Percentiles rank a stretch among this genome's conserved stretches.
These are phyloP conservation scores for Indicator maculatus DNA, from an alignment of 2,113 vertebrate genomes.

Conservation along the genomic window DNA sequence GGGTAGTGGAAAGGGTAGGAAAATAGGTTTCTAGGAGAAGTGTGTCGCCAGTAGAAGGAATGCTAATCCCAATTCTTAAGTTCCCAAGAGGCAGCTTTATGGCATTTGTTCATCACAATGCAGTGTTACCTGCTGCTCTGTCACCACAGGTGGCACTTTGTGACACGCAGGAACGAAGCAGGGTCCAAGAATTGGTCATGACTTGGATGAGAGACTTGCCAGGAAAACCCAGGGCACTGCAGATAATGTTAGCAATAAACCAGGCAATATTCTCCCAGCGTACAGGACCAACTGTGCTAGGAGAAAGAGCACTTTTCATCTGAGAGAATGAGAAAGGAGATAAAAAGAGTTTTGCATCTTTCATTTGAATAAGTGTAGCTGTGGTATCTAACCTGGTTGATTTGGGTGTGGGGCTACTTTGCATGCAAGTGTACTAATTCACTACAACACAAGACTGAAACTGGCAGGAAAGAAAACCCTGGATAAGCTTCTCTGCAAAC, in stretches of 20 bases:
- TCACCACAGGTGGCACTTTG: neutral
- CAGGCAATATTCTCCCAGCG: neutral
- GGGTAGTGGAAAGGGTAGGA: neutral
- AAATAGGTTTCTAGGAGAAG: neutral
- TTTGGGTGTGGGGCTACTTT: neutral
- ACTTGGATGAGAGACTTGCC: neutral
- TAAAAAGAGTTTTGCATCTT: neutral
- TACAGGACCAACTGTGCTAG: neutral
- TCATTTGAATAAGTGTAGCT: neutral
- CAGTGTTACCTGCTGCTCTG: conserved; percentile 33
- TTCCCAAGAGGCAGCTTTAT: neutral
- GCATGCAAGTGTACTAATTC: neutral
- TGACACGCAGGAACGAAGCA: neutral
- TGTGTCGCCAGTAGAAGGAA: neutral
- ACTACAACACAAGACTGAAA: rapidly evolving
- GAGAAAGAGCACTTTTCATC: neutral
- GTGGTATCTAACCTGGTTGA: neutral
- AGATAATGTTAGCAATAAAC: neutral
- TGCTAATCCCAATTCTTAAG: neutral
- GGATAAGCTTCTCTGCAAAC: neutral
- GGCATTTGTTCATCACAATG: neutral
- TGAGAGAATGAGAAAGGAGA: neutral
- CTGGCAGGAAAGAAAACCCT: neutral
- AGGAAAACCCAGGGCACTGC: neutral
- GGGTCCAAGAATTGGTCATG: neutral